A percentile compares a stretch with the other conserved stretches of the same genome.
phyloP scores from a whole-genome alignment of 2,888 invertebrate genomes.

The Boloria selene region DNA sequence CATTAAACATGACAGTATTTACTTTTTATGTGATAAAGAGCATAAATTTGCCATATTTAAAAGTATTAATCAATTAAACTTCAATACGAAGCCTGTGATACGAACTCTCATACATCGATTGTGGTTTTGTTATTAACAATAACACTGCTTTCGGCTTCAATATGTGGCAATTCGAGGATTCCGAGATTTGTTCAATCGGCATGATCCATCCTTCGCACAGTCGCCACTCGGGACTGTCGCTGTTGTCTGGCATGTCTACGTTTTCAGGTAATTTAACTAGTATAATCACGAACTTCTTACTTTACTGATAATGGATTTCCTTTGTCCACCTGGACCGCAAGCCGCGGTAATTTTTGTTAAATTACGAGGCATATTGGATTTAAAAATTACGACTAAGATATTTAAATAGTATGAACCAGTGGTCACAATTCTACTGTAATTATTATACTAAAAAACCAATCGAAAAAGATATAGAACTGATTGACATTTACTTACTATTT shows the following conservation, averaged over 20 bases:
- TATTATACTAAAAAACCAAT: too few species aligned
- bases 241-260: conserved; percentile 71
- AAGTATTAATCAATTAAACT: conserved; percentile 19
- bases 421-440: too few species aligned
- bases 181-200: conserved; percentile 92
- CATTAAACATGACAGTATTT: conserved; percentile 62
- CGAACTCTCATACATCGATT: conserved; percentile 18
- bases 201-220: conserved; percentile 88
- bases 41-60: conserved; percentile 21
- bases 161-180: conserved; percentile 87
- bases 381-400: too few species aligned
- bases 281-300: neutral
- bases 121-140: conserved; percentile 31
- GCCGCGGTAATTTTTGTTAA: neutral
- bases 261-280: conserved; percentile 69
- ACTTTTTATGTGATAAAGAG: conserved; percentile 55
- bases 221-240: conserved; percentile 87
- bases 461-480: too few species aligned
- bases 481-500: too few species aligned
- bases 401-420: too few species aligned
- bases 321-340: conserved; percentile 1
- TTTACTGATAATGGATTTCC: neutral
- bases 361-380: too few species aligned
- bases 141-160: conserved; percentile 42
- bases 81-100: neutral